These are phyloP conservation scores for Dioctria rufipes DNA, from an alignment of 2,888 invertebrate species.

Conservation along the genomic window DNA sequence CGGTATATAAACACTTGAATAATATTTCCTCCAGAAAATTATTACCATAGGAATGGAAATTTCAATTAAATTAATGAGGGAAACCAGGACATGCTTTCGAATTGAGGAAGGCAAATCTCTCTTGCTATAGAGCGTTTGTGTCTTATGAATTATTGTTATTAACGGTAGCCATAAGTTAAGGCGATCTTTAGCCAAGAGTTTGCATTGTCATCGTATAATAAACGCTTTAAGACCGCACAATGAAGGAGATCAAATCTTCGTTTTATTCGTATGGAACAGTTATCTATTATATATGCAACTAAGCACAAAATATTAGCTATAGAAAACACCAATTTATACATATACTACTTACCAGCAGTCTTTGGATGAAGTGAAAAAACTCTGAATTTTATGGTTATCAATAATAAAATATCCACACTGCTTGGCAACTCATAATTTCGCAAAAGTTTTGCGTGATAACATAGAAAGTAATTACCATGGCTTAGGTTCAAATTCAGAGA, in stretches of 20 bases:
- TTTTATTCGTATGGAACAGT: slow-evolving; percentile 18
- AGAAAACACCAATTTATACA: neutral
- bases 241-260: slow-evolving; percentile 29
- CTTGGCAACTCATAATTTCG: slow-evolving; percentile 50
- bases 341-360: neutral
- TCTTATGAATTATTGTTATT: slow-evolving; percentile 51
- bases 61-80: slow-evolving; percentile 49
- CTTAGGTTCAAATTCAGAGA: neutral
- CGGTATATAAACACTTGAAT: no score
- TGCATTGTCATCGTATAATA: neutral
- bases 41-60: slow-evolving; percentile 9
- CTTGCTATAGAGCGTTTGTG: slow-evolving; percentile 23
- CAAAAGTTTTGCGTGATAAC: slow-evolving; percentile 52
- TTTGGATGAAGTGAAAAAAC: neutral
- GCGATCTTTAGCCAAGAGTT: slow-evolving; percentile 22
- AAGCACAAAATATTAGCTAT: no score
- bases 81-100: slow-evolving; percentile 39
- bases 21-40: neutral
- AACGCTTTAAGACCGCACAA: slow-evolving; percentile 8
- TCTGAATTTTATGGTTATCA: slow-evolving; percentile 33
- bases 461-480: slow-evolving; percentile 39
- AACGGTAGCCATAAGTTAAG: slow-evolving; percentile 19
- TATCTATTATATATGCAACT: neutral
- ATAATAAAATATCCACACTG: slow-evolving; percentile 5
- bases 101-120: neutral